Evolutionary conservation across 2,888 invertebrate genomes (phyloP).

Genomic region (Timandra comae): DNA sequence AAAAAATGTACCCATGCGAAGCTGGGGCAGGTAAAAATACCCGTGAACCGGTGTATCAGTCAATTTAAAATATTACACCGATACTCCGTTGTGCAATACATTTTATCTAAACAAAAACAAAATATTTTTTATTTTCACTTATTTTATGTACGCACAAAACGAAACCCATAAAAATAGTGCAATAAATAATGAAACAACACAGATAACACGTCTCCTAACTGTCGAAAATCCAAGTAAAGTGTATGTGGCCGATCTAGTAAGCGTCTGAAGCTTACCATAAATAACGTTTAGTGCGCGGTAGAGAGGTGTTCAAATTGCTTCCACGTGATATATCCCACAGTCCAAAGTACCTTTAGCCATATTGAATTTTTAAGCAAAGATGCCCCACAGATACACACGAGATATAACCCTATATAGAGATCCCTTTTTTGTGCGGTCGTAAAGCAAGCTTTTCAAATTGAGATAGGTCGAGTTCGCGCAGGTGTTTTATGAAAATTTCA

Average conservation of each 20-base stretch:
- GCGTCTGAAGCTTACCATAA: slow-evolving; percentile 67
- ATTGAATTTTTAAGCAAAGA: slow-evolving; percentile 68
- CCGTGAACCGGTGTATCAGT: too few relatives aligned
- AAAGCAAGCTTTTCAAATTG: slow-evolving; percentile 42
- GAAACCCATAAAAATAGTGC: slow-evolving; percentile 7
- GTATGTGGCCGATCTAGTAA: slow-evolving; percentile 60
- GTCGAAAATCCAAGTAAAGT: slow-evolving; percentile 59
- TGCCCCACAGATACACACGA: slow-evolving; percentile 26
- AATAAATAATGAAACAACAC: slow-evolving; percentile 27
- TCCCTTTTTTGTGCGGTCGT: slow-evolving; percentile 32
- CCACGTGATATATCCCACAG: slow-evolving; percentile 65
- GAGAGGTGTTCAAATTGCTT: slow-evolving; percentile 73
- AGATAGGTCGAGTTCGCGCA: slow-evolving; percentile 36
- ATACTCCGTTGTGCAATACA: too few relatives aligned
- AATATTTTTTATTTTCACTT: too few relatives aligned
- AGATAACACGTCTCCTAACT: slow-evolving; percentile 35
- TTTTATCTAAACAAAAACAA: too few relatives aligned
- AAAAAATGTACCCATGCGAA: too few relatives aligned
- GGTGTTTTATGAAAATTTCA: slow-evolving; percentile 41
- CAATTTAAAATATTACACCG: too few relatives aligned
- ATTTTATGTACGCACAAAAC: too few relatives aligned
- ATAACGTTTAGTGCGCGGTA: slow-evolving; percentile 67
- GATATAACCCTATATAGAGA: slow-evolving; percentile 3
- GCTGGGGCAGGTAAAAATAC: too few relatives aligned
- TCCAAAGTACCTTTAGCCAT: slow-evolving; percentile 59